A percentile compares a stretch with the other conserved stretches of the same genome.
These are phyloP conservation scores for Drosophila littoralis DNA, from an alignment of 1,140 invertebrate genomes.

Conservation along the genomic window DNA sequence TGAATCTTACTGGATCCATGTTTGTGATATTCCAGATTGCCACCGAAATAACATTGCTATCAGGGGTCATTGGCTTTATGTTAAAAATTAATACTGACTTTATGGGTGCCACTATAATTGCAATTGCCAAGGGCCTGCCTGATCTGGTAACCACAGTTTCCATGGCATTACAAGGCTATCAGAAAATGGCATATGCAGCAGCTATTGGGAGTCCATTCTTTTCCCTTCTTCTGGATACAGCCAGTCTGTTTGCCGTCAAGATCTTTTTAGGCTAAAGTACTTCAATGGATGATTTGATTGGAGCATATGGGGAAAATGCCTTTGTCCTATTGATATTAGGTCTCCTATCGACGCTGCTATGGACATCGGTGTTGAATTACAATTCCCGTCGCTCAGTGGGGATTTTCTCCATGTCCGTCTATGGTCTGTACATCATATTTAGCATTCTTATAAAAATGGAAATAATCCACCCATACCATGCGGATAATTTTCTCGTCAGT, in stretches of 20 bases:
- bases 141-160: not conserved
- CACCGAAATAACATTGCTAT: not conserved
- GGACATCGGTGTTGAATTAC: not conserved
- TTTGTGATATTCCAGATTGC: not conserved
- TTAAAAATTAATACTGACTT: not conserved
- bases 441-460: not conserved
- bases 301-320: not conserved
- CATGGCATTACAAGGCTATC: not conserved
- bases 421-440: not conserved
- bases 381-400: not conserved
- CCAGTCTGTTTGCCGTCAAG: not conserved
- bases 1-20: not conserved
- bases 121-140: not conserved
- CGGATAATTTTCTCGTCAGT: accelerated
- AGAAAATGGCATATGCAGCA: not conserved
- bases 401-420: not conserved
- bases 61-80: not conserved
- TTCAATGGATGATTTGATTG: not conserved
- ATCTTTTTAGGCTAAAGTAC: not conserved
- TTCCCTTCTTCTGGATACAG: not conserved
- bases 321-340: not conserved
- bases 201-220: not conserved
- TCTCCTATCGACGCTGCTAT: not conserved
- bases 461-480: not conserved
- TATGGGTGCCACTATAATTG: not conserved